Conservation (phyloP, 2,888 invertebrate genomes). For the Agrypnus murinus region DNA sequence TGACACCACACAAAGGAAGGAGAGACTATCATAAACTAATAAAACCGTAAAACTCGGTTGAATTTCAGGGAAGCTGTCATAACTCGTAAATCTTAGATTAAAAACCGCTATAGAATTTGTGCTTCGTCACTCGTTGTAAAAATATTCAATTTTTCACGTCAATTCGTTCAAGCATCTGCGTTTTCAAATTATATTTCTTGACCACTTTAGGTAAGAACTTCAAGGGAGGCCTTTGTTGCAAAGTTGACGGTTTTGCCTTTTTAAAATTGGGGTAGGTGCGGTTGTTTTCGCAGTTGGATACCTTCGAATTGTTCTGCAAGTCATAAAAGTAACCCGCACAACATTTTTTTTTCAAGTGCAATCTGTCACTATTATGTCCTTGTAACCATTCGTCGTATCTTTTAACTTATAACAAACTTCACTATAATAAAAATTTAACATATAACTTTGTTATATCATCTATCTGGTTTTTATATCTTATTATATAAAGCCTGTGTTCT, state of each 20-base stretch:
- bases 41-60: slow-evolving; percentile 43
- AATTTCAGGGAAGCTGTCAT: slow-evolving; percentile 52
- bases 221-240: slow-evolving; percentile 64
- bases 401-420: too few species aligned
- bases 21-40: slow-evolving; percentile 51
- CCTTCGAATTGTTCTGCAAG: slow-evolving; percentile 53
- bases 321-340: slow-evolving; percentile 36
- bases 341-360: not conserved
- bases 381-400: too few species aligned
- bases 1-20: slow-evolving; percentile 40
- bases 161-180: slow-evolving; percentile 61
- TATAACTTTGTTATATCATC: too few species aligned
- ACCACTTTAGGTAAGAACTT: slow-evolving; percentile 61
- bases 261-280: slow-evolving; percentile 64
- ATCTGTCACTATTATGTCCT: not conserved
- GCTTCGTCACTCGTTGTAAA: slow-evolving; percentile 56
- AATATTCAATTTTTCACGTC: slow-evolving; percentile 57
- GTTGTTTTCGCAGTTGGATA: slow-evolving; percentile 69
- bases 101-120: slow-evolving; percentile 46
- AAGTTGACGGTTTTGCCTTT: slow-evolving; percentile 65
- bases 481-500: too few species aligned
- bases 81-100: slow-evolving; percentile 51
- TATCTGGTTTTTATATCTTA: too few species aligned
- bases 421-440: too few species aligned
- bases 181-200: slow-evolving; percentile 58